Evolutionary conservation across 2,113 vertebrate genomes (phyloP).

Genomic region (Cardinalis cardinalis): DNA sequence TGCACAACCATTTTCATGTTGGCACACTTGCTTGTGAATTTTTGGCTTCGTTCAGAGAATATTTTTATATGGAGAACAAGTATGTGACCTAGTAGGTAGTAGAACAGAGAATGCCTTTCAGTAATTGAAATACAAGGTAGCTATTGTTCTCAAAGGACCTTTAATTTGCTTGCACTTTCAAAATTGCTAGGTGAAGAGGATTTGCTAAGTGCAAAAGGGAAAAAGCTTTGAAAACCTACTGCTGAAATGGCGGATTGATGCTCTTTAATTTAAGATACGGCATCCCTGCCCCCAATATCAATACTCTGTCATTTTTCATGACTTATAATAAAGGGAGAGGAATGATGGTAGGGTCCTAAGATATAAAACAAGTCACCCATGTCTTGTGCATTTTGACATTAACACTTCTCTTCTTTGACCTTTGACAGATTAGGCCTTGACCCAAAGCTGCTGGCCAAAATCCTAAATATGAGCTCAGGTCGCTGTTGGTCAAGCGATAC

Average conservation of each 20-base stretch:
- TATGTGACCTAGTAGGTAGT: not conserved
- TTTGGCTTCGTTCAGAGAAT: constrained; percentile 28
- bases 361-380: constrained; percentile 71
- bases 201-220: constrained; percentile 7
- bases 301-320: constrained; percentile 77
- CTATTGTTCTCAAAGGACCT: not conserved
- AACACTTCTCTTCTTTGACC: constrained; percentile 75
- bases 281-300: constrained; percentile 74
- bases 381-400: constrained; percentile 70
- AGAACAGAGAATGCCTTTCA: not conserved
- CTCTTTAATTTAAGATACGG: constrained; percentile 61
- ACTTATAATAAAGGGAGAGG: constrained; percentile 69
- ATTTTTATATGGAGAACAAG: not conserved
- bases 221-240: constrained; percentile 14
- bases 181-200: not conserved
- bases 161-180: constrained; percentile 9
- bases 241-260: constrained; percentile 60
- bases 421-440: constrained; percentile 94
- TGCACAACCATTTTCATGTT: not conserved
- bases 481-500: constrained; percentile 98
- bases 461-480: constrained; percentile 98
- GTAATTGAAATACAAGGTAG: not conserved
- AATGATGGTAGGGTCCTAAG: constrained; percentile 45
- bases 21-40: not conserved
- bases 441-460: constrained; percentile 94